Base-by-base conservation (phyloP, 1,140 invertebrate genomes). In the Brachionus sp. region DNA sequence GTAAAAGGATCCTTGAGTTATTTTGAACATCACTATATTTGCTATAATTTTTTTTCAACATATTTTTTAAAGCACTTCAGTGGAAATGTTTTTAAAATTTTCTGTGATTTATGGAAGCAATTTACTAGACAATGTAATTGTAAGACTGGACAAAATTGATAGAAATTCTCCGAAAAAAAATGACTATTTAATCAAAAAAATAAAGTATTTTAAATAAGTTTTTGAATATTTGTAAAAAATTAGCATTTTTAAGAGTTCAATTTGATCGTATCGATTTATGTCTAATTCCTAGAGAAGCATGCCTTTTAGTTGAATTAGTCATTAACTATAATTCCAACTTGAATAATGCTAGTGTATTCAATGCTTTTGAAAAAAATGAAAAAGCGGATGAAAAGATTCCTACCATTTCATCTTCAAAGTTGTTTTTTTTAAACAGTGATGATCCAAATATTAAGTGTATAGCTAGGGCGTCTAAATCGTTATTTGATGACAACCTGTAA, bases 401-500 rank as follows among this genome's bases (percentile, higher is more conserved):
- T 13, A 4, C 44, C n/a, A n/a, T 75, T n/a, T 46, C 42, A 2
- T 46, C 39, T 10, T 35, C 39, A 23, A 75, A 16, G 4, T 75
- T 39, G 19, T 7, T 12, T 23, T 42, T n/a, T 42, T 5, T 3
- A 46, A 12, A 35, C 44, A 2, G 13, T 33, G 70, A 75, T 13
- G 39, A 33, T 25, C 3, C 29, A 70, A 37, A 37, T 37, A 25
- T 62, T 80, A 57, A 66, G 10, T 80, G 77, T 35, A 12, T 80
- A n/a, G 77, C 77, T 9, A 62, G 77, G 77, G 35, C 77, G 2
- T 29, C 46, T 12, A 80, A 62, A 35, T 62, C 33, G 5, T 5
- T 80, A 3, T 80, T 80, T 66, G 33, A 57, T 64, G 50, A 80
- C 5, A 37, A 44, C 29, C 13, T 80, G 77, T 80, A 66, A 80